Base-by-base conservation (phyloP, 2,797 vertebrate genomes). In the Neoniphon sammara region DNA sequence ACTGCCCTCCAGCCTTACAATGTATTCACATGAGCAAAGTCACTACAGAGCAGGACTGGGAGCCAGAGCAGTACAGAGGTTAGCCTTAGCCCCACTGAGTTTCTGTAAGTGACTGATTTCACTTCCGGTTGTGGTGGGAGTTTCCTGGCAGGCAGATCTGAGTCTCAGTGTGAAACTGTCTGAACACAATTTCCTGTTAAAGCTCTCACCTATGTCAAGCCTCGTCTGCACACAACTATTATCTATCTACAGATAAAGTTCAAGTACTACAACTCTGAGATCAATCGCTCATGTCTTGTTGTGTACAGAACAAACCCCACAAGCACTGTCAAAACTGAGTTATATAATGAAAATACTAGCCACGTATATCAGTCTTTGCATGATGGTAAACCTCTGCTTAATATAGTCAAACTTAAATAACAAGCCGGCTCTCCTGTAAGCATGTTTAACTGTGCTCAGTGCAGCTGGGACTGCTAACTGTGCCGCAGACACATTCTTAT, bases 111-210 rank as follows among this genome's bases (percentile, higher is more conserved):
- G 72, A 82, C 85, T 76, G 82, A 90, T 92, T 93, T 93, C 87
- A 87, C 80, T 91, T 94, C 92, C 82, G 90, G 91, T 75, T 94
- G 91, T 4, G 91, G 93, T 89, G 86, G 80, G 86, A 84, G 90
- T 87, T 95, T 94, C 91, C 92, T 91, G 91, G 81, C 88, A 92
- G 87, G 78, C 78, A 30, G 73, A 88, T 79, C 78, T 88, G 80
- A 79, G 84, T 70, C 59, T 84, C 50, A 42, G 73, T 86, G 80
- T 71, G 67, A 92, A 92, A 91, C 85, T 78, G 85, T 77, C 83
- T 88, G 72, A 87, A 86, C 69, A 86, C 82, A 77, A 85, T 89
- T 94, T 94, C 93, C 92, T 94, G 94, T 92, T 61, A 88, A 75
- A 73, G 68, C 77, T 82, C 75, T 80, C 86, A 93, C 84, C 88